Evolutionary conservation across 2,888 invertebrate species (phyloP).

Genomic region (Laspeyria flexula): DNA sequence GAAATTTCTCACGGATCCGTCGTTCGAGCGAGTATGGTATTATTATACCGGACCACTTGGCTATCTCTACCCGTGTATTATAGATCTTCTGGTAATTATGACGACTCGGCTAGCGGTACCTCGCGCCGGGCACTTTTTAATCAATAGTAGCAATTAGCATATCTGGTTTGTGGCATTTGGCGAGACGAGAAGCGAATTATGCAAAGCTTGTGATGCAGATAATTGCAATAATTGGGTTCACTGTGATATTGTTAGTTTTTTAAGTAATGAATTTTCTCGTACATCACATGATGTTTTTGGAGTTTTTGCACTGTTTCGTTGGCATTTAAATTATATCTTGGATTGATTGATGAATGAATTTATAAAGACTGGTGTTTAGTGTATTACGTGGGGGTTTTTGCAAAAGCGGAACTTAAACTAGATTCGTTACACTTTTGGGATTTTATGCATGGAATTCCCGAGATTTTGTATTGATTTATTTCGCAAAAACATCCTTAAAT

Average conservation of each 20-base stretch:
- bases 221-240: slow-evolving; percentile 25
- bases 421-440: background rate
- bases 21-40: slow-evolving; percentile 70
- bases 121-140: slow-evolving; percentile 69
- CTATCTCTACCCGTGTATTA: slow-evolving; percentile 72
- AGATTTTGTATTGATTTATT: background rate
- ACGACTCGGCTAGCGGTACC: slow-evolving; percentile 78
- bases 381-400: background rate
- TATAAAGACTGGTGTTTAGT: background rate
- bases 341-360: background rate
- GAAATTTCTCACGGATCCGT: slow-evolving; percentile 85
- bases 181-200: slow-evolving; percentile 52
- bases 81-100: slow-evolving; percentile 75
- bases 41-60: slow-evolving; percentile 75
- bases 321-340: slow-evolving; percentile 3
- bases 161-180: slow-evolving; percentile 65
- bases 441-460: background rate
- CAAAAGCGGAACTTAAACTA: background rate
- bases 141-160: slow-evolving; percentile 75
- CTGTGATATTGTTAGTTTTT: slow-evolving; percentile 6
- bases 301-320: background rate
- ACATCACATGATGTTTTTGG: background rate
- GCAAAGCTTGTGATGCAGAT: slow-evolving; percentile 38
- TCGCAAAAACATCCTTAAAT: too few species aligned
- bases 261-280: background rate